phyloP scores from a whole-genome alignment of 2,113 vertebrate genomes.

The Limnothrissa miodon region DNA sequence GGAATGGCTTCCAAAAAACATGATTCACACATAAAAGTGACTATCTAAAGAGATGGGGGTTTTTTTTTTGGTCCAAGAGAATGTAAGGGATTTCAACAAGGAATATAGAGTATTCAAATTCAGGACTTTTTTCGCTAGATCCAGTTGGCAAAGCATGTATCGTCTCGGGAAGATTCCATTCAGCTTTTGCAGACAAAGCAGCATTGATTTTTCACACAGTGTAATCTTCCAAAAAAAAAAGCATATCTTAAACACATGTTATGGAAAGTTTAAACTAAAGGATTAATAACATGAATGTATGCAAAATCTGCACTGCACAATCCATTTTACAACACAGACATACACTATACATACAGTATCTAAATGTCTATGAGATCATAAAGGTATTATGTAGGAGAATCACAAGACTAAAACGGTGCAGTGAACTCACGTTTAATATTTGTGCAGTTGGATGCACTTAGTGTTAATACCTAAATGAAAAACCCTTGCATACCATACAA shows the following conservation, averaged over 20 bases:
- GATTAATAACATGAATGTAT: not conserved
- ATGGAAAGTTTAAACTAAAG: not conserved
- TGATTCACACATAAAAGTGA: not conserved
- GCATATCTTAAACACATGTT: not conserved
- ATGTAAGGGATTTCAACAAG: not conserved
- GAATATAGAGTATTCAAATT: not conserved
- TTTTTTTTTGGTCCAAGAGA: not conserved
- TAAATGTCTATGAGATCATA: not conserved
- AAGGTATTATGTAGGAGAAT: not conserved
- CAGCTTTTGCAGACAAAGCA: not conserved
- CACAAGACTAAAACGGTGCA: not conserved
- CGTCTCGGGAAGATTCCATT: not conserved
- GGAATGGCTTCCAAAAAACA: constrained; percentile 12
- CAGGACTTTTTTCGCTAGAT: not conserved
- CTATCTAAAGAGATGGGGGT: not conserved
- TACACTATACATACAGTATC: not conserved
- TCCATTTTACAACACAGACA: not conserved
- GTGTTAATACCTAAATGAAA: constrained; percentile 53
- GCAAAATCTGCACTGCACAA: not conserved
- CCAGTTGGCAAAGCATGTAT: not conserved
- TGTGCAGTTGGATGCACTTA: constrained; percentile 54
- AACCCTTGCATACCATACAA: constrained; percentile 55
- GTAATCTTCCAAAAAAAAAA: not conserved
- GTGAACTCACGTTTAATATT: constrained; percentile 21
- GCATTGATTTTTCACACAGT: not conserved